Conservation (phyloP, 2,888 invertebrate species). For the Pammene aurita region DNA sequence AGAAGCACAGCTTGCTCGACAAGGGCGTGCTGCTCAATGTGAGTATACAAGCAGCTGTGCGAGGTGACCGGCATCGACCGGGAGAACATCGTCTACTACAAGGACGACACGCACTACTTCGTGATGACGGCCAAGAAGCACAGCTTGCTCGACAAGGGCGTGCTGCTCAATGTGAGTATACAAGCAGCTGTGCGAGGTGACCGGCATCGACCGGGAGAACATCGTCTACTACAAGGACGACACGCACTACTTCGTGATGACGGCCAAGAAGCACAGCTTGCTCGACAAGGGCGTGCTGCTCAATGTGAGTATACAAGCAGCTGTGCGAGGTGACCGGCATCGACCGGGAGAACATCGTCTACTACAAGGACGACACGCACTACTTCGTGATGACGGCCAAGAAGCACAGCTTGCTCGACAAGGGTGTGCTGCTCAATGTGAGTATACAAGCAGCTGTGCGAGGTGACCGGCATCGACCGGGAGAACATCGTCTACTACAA, state of each 20-base stretch:
- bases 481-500: constrained; percentile 99
- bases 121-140: too few species aligned
- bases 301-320: constrained; percentile 85
- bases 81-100: constrained; percentile 99
- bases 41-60: constrained; percentile 75
- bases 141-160: too few species aligned
- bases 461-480: constrained; percentile 95
- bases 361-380: constrained; percentile 99
- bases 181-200: constrained; percentile 90
- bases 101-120: constrained; percentile 58
- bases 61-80: constrained; percentile 96
- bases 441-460: constrained; percentile 85
- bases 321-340: constrained; percentile 95
- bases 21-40: too few species aligned
- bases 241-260: constrained; percentile 99
- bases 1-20: too few species aligned
- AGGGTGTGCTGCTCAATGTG: constrained; percentile 94
- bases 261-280: constrained; percentile 98
- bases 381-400: constrained; percentile 99
- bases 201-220: constrained; percentile 98
- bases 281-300: constrained; percentile 96
- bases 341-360: constrained; percentile 99
- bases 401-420: constrained; percentile 96
- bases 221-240: constrained; percentile 99
- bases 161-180: too few species aligned